A percentile compares a stretch with the other conserved stretches of the same genome.
Conservation (phyloP, 2,888 invertebrate genomes). For the Drosophila meridionalis region DNA sequence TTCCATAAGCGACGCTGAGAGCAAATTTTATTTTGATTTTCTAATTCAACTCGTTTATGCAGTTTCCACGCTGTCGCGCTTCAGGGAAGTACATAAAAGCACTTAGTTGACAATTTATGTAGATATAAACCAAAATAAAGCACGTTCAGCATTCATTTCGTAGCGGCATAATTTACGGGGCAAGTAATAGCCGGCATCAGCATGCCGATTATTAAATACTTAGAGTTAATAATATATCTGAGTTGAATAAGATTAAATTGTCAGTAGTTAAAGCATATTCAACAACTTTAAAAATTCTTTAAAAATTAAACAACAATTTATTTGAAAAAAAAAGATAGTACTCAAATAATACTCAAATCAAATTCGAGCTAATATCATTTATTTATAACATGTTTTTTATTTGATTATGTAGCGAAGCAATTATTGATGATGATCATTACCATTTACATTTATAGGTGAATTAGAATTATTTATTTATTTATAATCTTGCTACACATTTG, state of each 20-base stretch:
- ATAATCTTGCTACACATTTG: no score
- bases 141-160: background rate
- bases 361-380: no score
- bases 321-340: no score
- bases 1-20: conserved; percentile 3
- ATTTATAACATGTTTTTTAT: no score
- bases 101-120: conserved; percentile 39
- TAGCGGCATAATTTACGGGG: background rate
- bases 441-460: background rate
- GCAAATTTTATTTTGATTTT: conserved; percentile 45
- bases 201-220: background rate
- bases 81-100: conserved; percentile 12
- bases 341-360: no score
- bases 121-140: conserved; percentile 22
- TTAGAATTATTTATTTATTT: background rate
- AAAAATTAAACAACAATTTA: background rate
- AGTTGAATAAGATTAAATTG: no score
- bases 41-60: conserved; percentile 40
- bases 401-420: background rate
- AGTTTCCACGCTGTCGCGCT: conserved; percentile 5
- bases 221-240: background rate
- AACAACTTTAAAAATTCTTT: no score
- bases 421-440: background rate
- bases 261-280: no score
- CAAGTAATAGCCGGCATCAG: background rate